A percentile compares a stretch with the other conserved stretches of the same genome.
Evolutionary conservation across 1,140 invertebrate species (phyloP).

Genomic region (Laupala kohalensis): DNA sequence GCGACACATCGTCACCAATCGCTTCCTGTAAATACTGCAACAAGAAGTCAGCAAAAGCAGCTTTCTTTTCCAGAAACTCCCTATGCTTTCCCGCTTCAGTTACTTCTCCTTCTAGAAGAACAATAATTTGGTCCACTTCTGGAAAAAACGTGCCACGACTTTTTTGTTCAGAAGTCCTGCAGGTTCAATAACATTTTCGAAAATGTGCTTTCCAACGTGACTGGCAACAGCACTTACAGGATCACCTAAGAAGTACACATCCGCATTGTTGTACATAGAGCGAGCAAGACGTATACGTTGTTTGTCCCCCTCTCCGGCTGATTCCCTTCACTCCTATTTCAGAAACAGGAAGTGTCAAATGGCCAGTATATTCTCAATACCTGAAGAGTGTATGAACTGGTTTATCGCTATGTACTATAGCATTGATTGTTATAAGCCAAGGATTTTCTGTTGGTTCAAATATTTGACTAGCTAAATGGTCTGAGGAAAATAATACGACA

Average conservation of each 20-base stretch:
- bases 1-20: slow-evolving; percentile 29
- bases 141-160: slow-evolving; percentile 34
- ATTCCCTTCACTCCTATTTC: too few relatives aligned
- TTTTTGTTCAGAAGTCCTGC: slow-evolving; percentile 64
- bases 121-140: slow-evolving; percentile 36
- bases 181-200: slow-evolving; percentile 77
- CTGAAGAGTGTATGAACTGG: slow-evolving; percentile 69
- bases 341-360: too few relatives aligned
- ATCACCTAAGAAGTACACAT: slow-evolving; percentile 89
- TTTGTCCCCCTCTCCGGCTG: slow-evolving; percentile 94
- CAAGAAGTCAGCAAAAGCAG: slow-evolving; percentile 69
- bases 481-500: too few relatives aligned
- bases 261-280: slow-evolving; percentile 80
- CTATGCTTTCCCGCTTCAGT: slow-evolving; percentile 34
- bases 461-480: slow-evolving; percentile 85
- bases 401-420: slow-evolving; percentile 55
- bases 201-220: slow-evolving; percentile 91
- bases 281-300: slow-evolving; percentile 90
- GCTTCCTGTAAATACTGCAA: slow-evolving; percentile 66
- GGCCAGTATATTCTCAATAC: slow-evolving; percentile 79
- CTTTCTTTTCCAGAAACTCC: slow-evolving; percentile 32
- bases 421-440: slow-evolving; percentile 75
- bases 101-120: slow-evolving; percentile 35
- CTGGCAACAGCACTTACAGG: slow-evolving; percentile 90
- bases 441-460: slow-evolving; percentile 80